A percentile compares a stretch with the other conserved stretches of the same genome.
Evolutionary conservation across 1,140 invertebrate species (phyloP).

Genomic region (Drosophila malerkotliana): DNA sequence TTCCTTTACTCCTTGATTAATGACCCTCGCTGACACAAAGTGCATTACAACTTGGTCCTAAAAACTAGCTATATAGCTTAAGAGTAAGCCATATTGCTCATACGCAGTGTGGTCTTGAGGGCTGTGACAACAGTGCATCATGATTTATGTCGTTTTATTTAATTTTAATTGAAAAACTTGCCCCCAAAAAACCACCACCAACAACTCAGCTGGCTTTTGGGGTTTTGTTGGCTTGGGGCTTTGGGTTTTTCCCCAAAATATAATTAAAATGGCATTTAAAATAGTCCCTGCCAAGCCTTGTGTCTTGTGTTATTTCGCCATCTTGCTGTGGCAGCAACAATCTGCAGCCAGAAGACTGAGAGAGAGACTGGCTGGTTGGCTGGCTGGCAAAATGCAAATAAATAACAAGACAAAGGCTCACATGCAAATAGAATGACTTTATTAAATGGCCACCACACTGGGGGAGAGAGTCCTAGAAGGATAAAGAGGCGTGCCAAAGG

Average conservation of each 20-base stretch:
- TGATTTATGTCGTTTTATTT: slow-evolving; percentile 81
- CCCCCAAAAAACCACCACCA: slow-evolving; percentile 14
- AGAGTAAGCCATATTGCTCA: slow-evolving; percentile 57
- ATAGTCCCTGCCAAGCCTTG: slow-evolving; percentile 35
- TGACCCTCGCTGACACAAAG: slow-evolving; percentile 30
- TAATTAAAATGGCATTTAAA: slow-evolving; percentile 82
- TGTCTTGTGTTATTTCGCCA: slow-evolving; percentile 1
- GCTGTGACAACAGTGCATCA: slow-evolving; percentile 20
- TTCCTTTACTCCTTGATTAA: slow-evolving; percentile 55
- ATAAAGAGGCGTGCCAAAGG: slow-evolving; percentile 1
- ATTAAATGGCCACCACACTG: slow-evolving; percentile 50
- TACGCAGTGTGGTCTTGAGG: slow-evolving; percentile 64
- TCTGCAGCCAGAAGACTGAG: slow-evolving; percentile 26
- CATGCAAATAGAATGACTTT: slow-evolving; percentile 80
- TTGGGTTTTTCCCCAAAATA: slow-evolving; percentile 37
- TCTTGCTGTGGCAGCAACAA: slow-evolving; percentile 38
- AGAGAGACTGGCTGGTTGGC: slow-evolving; percentile 4
- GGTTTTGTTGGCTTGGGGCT: not conserved
- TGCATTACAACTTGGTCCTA: slow-evolving; percentile 12
- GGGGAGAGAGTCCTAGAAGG: not conserved
- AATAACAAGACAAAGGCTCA: slow-evolving; percentile 76
- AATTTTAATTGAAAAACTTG: slow-evolving; percentile 81
- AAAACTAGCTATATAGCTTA: slow-evolving; percentile 6
- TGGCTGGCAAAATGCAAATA: slow-evolving; percentile 58
- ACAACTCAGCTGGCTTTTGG: slow-evolving; percentile 25